A percentile compares a stretch with the other conserved stretches of the same genome.
Conservation (phyloP, 1,140 invertebrate species). For the Diabrotica virgifera region DNA sequence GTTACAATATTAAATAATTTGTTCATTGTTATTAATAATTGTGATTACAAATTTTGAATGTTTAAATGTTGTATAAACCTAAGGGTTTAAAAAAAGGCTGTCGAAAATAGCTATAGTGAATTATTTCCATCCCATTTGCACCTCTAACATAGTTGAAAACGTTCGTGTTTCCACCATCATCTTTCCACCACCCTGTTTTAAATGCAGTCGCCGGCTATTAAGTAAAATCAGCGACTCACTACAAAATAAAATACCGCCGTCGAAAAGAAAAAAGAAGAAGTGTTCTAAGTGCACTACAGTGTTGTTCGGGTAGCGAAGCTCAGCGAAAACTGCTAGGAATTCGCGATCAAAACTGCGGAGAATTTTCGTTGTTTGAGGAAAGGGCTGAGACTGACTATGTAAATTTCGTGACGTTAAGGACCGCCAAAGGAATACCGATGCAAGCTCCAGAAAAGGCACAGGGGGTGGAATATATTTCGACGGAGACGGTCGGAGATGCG, state of each 20-base stretch:
- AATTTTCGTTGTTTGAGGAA: conserved; percentile 9
- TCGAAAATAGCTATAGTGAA: too few relatives aligned
- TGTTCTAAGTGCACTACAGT: conserved; percentile 16
- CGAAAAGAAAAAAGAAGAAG: conserved; percentile 6
- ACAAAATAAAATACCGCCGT: conserved; percentile 11
- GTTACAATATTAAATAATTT: too few relatives aligned
- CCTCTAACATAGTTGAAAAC: too few relatives aligned
- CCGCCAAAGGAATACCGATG: conserved; percentile 9
- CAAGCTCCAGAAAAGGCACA: background rate
- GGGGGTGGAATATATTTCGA: conserved; percentile 12
- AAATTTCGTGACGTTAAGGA: conserved; percentile 14
- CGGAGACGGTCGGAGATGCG: background rate
- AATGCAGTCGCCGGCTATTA: conserved; percentile 4
- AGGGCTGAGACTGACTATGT: conserved; percentile 14
- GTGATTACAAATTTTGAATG: too few relatives aligned
- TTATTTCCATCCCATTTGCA: too few relatives aligned
- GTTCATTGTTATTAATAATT: too few relatives aligned
- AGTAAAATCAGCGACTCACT: conserved; percentile 4
- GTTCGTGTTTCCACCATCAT: too few relatives aligned
- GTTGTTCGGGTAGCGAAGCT: conserved; percentile 15
- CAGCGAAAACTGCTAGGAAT: conserved; percentile 15
- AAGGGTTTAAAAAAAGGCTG: too few relatives aligned
- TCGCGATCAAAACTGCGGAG: conserved; percentile 6
- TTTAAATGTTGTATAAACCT: too few relatives aligned
- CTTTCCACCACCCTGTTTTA: too few relatives aligned